phyloP scores from a whole-genome alignment of 1,140 invertebrate species.

The Brachionus koreanus region DNA sequence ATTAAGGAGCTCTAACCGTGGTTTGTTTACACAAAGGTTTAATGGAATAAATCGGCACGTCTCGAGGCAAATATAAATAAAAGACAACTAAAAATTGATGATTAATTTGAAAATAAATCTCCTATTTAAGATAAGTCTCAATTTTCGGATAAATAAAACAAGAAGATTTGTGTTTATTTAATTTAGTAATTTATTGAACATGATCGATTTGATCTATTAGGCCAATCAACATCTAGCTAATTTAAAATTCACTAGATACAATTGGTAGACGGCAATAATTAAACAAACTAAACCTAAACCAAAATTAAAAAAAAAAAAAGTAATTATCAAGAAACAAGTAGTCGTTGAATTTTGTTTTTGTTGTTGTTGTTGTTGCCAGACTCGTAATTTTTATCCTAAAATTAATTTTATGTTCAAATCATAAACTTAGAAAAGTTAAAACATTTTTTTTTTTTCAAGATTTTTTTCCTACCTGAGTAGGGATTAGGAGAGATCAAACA shows the following conservation, averaged over 20 bases:
- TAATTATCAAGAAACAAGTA: conserved; percentile 31
- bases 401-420: conserved; percentile 6
- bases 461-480: background rate
- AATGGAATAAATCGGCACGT: background rate
- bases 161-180: background rate
- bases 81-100: conserved; percentile 5
- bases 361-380: conserved; percentile 3
- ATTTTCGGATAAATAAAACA: conserved; percentile 34
- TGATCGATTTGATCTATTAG: background rate
- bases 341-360: background rate
- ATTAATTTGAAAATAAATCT: conserved; percentile 18
- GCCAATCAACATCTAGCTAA: background rate
- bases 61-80: background rate
- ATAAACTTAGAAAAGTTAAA: background rate
- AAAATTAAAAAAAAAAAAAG: background rate
- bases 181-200: background rate
- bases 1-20: background rate
- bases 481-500: background rate
- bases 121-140: conserved; percentile 25
- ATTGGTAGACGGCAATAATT: background rate
- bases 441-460: conserved; percentile 7
- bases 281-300: background rate
- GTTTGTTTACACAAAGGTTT: background rate
- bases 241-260: background rate
- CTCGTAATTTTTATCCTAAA: conserved; percentile 17